phyloP scores from a whole-genome alignment of 2,888 invertebrate genomes.

The Agrotis clavis region DNA sequence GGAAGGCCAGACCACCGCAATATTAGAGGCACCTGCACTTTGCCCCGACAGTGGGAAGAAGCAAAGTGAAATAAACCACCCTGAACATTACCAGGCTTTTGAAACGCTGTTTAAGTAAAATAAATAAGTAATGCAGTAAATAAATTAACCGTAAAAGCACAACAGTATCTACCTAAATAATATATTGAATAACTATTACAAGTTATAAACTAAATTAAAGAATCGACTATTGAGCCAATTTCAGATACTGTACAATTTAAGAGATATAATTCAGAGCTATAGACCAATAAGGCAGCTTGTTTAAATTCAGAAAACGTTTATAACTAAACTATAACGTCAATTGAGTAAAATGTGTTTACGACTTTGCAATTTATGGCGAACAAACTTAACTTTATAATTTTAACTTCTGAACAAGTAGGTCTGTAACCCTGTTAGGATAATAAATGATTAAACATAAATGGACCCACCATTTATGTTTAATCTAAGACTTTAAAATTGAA shows the following conservation, averaged over 20 bases:
- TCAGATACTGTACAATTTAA: constrained; percentile 13
- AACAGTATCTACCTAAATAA: too few species aligned
- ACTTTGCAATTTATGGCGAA: constrained; percentile 21
- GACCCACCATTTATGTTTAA: too few species aligned
- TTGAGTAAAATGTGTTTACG: constrained; percentile 22
- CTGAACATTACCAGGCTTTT: too few species aligned
- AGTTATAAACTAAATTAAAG: constrained; percentile 1
- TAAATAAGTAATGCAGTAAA: neutral
- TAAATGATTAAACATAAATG: neutral
- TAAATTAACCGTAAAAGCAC: neutral
- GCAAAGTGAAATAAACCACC: too few species aligned
- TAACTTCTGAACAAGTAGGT: neutral
- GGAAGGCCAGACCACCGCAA: too few species aligned
- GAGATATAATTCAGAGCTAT: neutral
- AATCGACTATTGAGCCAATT: neutral
- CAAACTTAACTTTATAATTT: constrained; percentile 9
- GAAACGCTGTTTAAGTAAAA: neutral
- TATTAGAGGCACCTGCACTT: neutral
- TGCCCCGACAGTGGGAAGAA: neutral
- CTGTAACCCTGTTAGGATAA: neutral
- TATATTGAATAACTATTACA: neutral
- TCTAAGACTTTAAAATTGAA: neutral
- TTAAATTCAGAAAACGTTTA: constrained; percentile 8
- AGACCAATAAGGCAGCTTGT: constrained; percentile 5
- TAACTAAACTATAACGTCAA: constrained; percentile 3